Evolutionary conservation across 1,140 invertebrate species (phyloP).

Genomic region (Platorchestia sp.): DNA sequence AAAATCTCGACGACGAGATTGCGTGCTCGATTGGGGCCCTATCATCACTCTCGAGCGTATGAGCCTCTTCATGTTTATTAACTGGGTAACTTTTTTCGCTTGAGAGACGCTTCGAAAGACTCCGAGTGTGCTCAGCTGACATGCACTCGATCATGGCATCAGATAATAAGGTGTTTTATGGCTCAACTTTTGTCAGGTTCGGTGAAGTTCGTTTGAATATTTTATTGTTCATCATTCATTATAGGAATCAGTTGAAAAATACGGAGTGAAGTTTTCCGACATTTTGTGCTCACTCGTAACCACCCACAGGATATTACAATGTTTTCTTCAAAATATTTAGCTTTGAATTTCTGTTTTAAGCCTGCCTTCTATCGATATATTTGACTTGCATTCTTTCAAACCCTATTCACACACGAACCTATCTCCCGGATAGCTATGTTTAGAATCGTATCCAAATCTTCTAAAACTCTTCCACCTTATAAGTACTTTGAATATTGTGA

Average conservation of each 20-base stretch:
- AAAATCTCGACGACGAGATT: slow-evolving; percentile 6
- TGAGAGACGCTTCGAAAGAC: background rate
- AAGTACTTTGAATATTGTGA: no score
- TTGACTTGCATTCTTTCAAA: background rate
- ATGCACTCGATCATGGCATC: slow-evolving; percentile 9
- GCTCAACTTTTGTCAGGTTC: background rate
- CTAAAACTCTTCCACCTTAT: no score
- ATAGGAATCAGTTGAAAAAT: background rate
- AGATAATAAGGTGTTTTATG: slow-evolving; percentile 33
- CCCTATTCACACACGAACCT: no score
- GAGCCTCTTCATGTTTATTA: slow-evolving; percentile 25
- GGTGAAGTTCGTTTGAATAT: background rate
- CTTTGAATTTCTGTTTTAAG: background rate
- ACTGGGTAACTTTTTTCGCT: slow-evolving; percentile 24
- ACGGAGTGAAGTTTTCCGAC: background rate
- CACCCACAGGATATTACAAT: no score
- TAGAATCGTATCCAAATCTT: no score
- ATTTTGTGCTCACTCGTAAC: background rate
- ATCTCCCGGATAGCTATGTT: no score
- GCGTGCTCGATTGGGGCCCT: background rate
- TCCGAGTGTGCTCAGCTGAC: background rate
- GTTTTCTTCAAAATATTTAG: background rate
- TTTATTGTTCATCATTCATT: background rate
- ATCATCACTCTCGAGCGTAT: background rate
- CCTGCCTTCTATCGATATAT: background rate